Base-by-base conservation (phyloP, 2,888 invertebrate species). In the Folsomia manolachei region DNA sequence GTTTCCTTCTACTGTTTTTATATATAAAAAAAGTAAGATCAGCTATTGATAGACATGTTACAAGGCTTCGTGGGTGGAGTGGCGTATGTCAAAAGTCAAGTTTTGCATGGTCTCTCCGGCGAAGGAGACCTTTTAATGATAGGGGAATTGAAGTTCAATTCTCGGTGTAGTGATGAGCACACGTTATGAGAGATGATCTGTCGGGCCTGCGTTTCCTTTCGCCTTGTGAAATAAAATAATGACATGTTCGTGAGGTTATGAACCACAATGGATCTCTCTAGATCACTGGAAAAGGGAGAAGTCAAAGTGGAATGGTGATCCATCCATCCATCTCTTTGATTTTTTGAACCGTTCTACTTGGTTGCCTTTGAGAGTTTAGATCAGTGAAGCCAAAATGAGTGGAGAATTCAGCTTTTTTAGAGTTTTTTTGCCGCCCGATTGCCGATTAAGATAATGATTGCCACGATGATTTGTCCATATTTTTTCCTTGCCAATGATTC, bases 191-290 rank as follows among this genome's bases (percentile, higher is more conserved):
- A 24, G n/a, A n/a, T n/a, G n/a, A n/a, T n/a, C n/a, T n/a, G n/a
- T 4, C 62, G 25, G 26, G 62, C 65, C 51, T 66, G 65, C 19
- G 25, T 52, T 66, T 19, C 65, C 65, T 66, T 66, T 52, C 60
- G 66, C 61, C 66, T 53, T 72, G 56, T 63, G 63, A 66, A 62
- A 64, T 75, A 75, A 66, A 53, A 68, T 75, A 75, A 75, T 75
- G 75, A 75, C 75, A 75, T 70, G 75, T 75, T 75, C 75, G 75
- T 75, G 75, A 75, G 73, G 69, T 70, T 72, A 65, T 69, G 73
- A 73, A 72, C 73, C 73, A 63, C 73, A 73, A 69, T 71, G 67
- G 62, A 25, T 62, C 68, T 26, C 61, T 9, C 39, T 39, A 21
- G n/a, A 56, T 19, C 7, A 51, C 51, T 51, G 51, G 51, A 51